Evolutionary conservation across 2,888 invertebrate genomes (phyloP), one percentile per base, ranked within the genome.

Genomic region (Amblyteles armatorius): DNA sequence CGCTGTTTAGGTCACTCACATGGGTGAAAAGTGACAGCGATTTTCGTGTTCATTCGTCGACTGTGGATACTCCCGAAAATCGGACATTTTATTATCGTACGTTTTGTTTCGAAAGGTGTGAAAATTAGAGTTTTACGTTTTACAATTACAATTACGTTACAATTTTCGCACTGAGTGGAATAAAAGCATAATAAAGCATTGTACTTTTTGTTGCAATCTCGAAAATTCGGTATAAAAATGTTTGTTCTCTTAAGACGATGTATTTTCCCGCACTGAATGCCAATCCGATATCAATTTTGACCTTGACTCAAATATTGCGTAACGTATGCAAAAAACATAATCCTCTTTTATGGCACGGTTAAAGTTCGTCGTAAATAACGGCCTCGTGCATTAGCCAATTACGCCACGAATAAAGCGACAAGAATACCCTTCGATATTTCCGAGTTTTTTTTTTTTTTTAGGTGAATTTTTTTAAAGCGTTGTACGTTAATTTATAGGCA

Each of bases 401-500:
- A 16, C 13, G 44, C 13, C 44, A 16, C 0, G 44, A 48, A 48
- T 48, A 48, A 48, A 48, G 44, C 44, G 44, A 48, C 44, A 16
- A 48, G 16, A 48, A 16, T 48, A 48, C 13, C 44, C 4, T 52
- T 19, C 52, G 26, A 26, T 22, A 57, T 4, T 9, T 11, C 3
- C 2, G 22, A 22, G 16, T 52, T 52, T 4, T 22, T 22, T 19
- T 52, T 52, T 52, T 52, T 52, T 22, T 55, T 55, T 52, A 5
- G 9, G 52, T 9, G 9, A 7, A 55, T 63, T 63, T 63, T 63
- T 63, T 1, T 2, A n/a, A 33, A 1, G 29, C 60, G 11, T 55
- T 55, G 5, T 48, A 48, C 22, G 57, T 26, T 57, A 26, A 57
- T 57, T 57, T 57, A 26, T 63, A 11, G 74, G 48, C 63, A 33